Conservation (phyloP, 2,888 invertebrate genomes). For the Acleris sparsana region DNA sequence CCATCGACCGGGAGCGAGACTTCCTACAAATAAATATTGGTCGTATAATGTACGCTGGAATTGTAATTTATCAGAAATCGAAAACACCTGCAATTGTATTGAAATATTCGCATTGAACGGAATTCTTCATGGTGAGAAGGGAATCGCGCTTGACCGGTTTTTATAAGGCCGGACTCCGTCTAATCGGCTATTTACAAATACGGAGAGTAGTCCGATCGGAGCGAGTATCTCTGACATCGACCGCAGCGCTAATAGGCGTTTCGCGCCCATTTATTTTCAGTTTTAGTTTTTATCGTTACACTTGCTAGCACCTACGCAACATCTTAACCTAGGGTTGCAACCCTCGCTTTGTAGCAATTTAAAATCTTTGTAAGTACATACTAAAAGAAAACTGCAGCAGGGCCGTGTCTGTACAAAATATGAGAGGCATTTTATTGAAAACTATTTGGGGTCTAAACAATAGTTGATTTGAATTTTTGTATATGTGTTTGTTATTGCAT, state of each 20-base stretch:
- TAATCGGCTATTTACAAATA: conserved; percentile 68
- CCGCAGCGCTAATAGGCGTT: conserved; percentile 64
- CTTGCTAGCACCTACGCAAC: conserved; percentile 67
- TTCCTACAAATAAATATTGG: conserved; percentile 10
- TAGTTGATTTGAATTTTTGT: no score
- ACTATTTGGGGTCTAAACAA: no score
- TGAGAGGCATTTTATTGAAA: no score
- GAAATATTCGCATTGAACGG: conserved; percentile 19
- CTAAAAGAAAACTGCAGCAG: not conserved
- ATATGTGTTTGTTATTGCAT: no score
- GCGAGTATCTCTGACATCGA: conserved; percentile 53
- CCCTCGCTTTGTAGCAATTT: not conserved
- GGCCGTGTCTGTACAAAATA: not conserved
- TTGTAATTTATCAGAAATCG: conserved; percentile 14
- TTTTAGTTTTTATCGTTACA: conserved; percentile 71
- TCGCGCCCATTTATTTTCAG: conserved; percentile 70
- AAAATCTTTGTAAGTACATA: not conserved
- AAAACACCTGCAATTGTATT: conserved; percentile 13
- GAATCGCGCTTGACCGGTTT: conserved; percentile 42
- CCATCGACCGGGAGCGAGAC: conserved; percentile 3
- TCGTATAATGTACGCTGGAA: conserved; percentile 3
- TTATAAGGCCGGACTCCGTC: conserved; percentile 53
- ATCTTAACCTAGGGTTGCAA: conserved; percentile 59
- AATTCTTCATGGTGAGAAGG: conserved; percentile 33
- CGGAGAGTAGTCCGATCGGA: conserved; percentile 57